phyloP scores from a whole-genome alignment of 2,797 vertebrate genomes.

The Semotilus atromaculatus region DNA sequence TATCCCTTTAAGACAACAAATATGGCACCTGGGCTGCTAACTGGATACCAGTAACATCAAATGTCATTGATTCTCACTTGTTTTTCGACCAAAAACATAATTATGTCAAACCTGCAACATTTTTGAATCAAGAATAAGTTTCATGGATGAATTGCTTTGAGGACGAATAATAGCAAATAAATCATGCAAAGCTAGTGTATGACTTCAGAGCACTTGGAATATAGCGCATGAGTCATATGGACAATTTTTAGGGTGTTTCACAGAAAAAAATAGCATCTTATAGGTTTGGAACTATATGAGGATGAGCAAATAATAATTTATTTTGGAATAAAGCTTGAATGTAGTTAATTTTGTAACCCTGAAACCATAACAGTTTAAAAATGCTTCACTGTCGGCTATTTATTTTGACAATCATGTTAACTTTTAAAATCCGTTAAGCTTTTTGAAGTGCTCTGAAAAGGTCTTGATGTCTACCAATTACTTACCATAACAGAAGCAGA shows the following conservation, averaged over 20 bases:
- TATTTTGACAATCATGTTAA: slow-evolving; percentile 45
- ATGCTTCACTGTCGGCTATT: slow-evolving; percentile 10
- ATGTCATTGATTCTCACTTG: background rate
- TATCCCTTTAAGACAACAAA: background rate
- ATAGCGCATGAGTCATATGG: background rate
- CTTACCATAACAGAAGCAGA: slow-evolving; percentile 65
- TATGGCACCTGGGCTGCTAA: background rate
- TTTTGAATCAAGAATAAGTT: background rate
- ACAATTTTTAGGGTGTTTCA: background rate
- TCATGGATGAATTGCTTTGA: background rate
- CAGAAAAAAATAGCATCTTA: background rate
- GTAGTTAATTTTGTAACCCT: background rate
- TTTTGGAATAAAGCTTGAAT: background rate
- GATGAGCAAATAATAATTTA: background rate
- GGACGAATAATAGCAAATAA: background rate
- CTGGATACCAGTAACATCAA: background rate
- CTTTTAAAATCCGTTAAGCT: slow-evolving; percentile 48
- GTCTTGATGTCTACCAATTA: slow-evolving; percentile 70
- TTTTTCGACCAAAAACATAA: background rate
- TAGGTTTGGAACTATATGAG: background rate
- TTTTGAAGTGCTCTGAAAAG: slow-evolving; percentile 62
- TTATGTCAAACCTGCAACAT: background rate
- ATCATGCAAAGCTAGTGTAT: background rate
- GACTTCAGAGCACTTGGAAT: background rate
- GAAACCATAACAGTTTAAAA: background rate